phyloP scores from a whole-genome alignment of 2,797 vertebrate species.

The Erethizon dorsatum region DNA sequence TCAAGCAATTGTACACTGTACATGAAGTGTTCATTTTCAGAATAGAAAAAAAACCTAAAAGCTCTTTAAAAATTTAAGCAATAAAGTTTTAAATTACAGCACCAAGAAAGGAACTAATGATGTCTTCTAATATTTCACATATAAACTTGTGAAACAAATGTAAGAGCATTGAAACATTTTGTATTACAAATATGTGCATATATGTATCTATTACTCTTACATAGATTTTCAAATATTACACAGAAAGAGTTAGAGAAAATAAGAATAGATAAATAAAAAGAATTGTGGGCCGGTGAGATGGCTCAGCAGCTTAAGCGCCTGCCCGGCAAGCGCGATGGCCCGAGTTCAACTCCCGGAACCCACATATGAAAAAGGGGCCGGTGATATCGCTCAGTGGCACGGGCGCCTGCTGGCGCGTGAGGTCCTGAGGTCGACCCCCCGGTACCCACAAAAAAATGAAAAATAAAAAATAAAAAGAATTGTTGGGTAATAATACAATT shows the following conservation, averaged over 20 bases:
- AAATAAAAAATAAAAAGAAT: not conserved
- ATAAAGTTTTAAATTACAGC: not conserved
- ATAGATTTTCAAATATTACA: not conserved
- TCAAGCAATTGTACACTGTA: not conserved
- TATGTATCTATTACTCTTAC: not conserved
- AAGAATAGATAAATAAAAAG: not conserved
- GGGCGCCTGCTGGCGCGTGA: too few relatives aligned
- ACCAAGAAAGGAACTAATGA: constrained; percentile 5
- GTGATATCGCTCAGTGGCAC: too few relatives aligned
- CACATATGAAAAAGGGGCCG: too few relatives aligned
- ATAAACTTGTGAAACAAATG: constrained; percentile 11
- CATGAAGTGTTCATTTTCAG: not conserved
- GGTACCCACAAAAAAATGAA: too few relatives aligned
- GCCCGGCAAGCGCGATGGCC: too few relatives aligned
- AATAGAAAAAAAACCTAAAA: not conserved
- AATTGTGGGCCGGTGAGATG: not conserved
- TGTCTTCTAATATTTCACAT: constrained; percentile 24
- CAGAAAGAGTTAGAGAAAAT: not conserved
- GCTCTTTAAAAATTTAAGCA: not conserved
- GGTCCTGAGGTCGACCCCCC: too few relatives aligned
- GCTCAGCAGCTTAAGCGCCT: too few relatives aligned
- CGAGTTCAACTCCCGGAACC: too few relatives aligned
- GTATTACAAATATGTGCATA: not conserved
- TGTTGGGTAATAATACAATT: not conserved
- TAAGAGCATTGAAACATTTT: not conserved